Conservation (phyloP, 2,888 invertebrate genomes). For the Hoplodrina blanda region DNA sequence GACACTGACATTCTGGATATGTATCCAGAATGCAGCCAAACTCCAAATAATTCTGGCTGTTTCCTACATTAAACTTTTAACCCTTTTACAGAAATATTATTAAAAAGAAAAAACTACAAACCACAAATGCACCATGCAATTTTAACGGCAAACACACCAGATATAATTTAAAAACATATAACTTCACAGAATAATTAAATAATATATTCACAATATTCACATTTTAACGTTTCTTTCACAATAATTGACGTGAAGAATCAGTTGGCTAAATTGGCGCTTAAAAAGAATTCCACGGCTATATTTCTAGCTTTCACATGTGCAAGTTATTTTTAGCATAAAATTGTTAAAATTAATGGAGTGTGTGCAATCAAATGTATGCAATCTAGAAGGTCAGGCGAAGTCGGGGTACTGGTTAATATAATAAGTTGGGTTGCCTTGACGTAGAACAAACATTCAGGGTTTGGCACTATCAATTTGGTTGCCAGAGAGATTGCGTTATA, state of each 20-base stretch:
- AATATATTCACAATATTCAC: background rate
- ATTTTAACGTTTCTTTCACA: conserved; percentile 3
- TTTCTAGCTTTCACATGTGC: conserved; percentile 17
- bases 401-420: conserved; percentile 22
- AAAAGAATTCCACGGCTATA: conserved; percentile 10
- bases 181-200: conserved; percentile 1
- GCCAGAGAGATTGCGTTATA: conserved; percentile 34
- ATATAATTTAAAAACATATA: background rate
- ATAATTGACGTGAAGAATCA: conserved; percentile 26
- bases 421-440: conserved; percentile 45
- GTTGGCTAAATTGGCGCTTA: conserved; percentile 14
- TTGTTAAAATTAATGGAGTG: conserved; percentile 46
- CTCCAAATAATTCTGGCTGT: background rate
- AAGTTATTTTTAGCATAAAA: conserved; percentile 31
- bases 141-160: background rate
- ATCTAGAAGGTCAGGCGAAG: conserved; percentile 41
- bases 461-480: conserved; percentile 42
- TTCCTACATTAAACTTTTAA: background rate
- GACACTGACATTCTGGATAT: background rate
- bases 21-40: too few relatives aligned
- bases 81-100: too few relatives aligned
- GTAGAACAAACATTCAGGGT: conserved; percentile 44
- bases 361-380: conserved; percentile 57
- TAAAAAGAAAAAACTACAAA: too few relatives aligned
- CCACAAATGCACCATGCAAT: too few relatives aligned